Conservation (phyloP, 37 sponge, comb jelly and placozoan species). For the Mnemiopsis leidyi region DNA sequence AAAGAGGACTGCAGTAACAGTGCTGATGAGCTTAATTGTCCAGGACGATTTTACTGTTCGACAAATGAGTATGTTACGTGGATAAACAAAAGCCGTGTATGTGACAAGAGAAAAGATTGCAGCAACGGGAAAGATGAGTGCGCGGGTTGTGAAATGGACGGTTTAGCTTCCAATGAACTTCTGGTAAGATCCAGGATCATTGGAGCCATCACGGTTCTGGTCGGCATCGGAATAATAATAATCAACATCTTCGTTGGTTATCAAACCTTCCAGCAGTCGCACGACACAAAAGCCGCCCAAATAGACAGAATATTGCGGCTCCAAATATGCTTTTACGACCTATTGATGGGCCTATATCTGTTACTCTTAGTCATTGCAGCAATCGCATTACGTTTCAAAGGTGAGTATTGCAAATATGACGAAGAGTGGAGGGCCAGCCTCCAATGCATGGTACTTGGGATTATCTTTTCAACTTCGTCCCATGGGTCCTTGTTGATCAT, state of each 20-base stretch:
- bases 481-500: neutral
- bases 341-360: neutral
- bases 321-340: neutral
- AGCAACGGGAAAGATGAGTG: neutral
- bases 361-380: neutral
- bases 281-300: neutral
- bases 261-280: too few relatives aligned
- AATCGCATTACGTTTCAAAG: neutral
- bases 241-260: neutral
- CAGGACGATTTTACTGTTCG: neutral
- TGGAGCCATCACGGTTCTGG: neutral
- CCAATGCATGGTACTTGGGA: neutral
- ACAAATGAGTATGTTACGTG: neutral
- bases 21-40: neutral
- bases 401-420: neutral
- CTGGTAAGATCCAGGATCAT: neutral
- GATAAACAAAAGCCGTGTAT: neutral
- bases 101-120: neutral
- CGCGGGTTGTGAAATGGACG: neutral
- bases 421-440: neutral
- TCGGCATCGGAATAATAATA: neutral
- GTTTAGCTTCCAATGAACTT: neutral
- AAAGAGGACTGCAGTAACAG: neutral
- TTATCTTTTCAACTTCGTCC: neutral
- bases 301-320: neutral